These are phyloP conservation scores for Notamacropus eugenii DNA, from an alignment of 2,797 vertebrate species.

Conservation along the genomic window DNA sequence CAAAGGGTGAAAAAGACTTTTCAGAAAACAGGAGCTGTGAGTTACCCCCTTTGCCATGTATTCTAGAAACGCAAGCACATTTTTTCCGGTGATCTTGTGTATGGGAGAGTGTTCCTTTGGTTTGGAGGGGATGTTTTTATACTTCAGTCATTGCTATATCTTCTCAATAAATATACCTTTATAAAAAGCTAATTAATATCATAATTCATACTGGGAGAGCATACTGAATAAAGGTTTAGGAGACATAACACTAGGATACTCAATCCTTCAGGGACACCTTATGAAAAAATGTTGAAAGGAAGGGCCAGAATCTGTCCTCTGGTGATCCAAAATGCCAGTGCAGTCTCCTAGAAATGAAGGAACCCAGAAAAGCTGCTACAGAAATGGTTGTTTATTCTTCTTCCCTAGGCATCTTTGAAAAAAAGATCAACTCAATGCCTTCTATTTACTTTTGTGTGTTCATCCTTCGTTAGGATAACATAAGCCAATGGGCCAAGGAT, in stretches of 20 bases:
- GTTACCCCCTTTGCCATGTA: neutral
- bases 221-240: neutral
- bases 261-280: neutral
- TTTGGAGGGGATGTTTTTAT: neutral
- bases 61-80: neutral
- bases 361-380: neutral
- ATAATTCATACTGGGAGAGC: neutral
- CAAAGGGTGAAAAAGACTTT: neutral
- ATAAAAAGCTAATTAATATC: neutral
- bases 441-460: neutral
- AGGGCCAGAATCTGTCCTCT: neutral
- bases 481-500: neutral
- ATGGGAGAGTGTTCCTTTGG: neutral
- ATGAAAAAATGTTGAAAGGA: neutral
- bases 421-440: neutral
- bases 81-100: neutral
- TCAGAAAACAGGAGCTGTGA: neutral
- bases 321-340: neutral
- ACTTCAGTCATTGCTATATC: neutral
- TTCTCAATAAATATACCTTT: neutral
- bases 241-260: neutral
- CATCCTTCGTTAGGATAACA: neutral
- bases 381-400: neutral
- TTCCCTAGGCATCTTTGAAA: neutral
- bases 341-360: neutral